Base-by-base conservation (phyloP, 2,797 vertebrate genomes). In the Crenichthys baileyi region DNA sequence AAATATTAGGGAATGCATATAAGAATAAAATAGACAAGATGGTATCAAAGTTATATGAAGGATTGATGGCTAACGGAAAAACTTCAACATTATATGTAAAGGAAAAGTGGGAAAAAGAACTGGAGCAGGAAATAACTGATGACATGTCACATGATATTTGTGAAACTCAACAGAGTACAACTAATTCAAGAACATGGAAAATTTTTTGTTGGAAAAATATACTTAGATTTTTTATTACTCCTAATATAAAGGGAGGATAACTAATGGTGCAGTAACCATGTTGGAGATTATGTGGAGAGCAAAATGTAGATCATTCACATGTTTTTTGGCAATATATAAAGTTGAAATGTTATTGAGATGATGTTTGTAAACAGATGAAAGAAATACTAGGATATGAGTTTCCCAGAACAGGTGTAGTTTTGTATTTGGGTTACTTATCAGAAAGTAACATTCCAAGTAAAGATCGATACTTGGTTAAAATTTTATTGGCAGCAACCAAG, bases 81-180 rank as follows among this genome's bases (percentile, higher is more conserved):
- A 68, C 36, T 0, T 68, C 36, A 68, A 67, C n/a, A 11, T 22
- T 22, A 41, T 41, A 67, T 2, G 2, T 41, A 67, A 39, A 20
- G 20, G 7, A 67, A 18, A 67, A 41, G 20, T 39, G 63, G 36
- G 63, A 39, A 36, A 36, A 36, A 36, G 31, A 36, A 36, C 31
- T 36, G 31, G 31, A 36, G 31, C 31, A 36, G 31, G 31, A 36
- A 36, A 36, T 36, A 36, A 36, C 31, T 36, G 31, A 36, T 36
- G 31, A 31, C 26, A 63, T 63, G 60, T 63, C 29, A 29, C 36
- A 63, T 63, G 60, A 63, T 63, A 63, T 63, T 63, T 63, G 60
- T 63, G 60, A 13, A 63, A 56, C 5, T 7, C 53, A 56, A 56
- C 3, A 56, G 55, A 58, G 20, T 7, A 58, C 55, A 36, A 36